phyloP scores from a whole-genome alignment of 2,888 invertebrate genomes.

The Stictocephala bisonia region DNA sequence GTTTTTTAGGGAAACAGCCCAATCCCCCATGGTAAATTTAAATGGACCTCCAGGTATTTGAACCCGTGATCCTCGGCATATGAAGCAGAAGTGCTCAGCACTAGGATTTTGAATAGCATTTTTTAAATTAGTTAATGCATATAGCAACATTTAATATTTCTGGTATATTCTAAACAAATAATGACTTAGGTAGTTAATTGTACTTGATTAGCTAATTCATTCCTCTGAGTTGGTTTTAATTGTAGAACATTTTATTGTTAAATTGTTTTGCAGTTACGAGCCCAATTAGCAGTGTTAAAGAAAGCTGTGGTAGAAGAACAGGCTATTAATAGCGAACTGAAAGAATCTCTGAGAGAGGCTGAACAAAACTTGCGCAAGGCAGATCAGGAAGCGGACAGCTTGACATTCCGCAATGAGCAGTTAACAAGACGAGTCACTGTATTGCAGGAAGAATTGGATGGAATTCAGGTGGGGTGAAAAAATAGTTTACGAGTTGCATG shows the following conservation, averaged over 20 bases:
- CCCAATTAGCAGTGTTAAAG: slow-evolving; percentile 91
- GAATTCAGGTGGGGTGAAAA: slow-evolving; percentile 67
- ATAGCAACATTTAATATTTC: no score
- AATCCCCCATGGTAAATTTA: no score
- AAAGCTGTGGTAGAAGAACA: slow-evolving; percentile 95
- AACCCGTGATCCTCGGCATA: no score
- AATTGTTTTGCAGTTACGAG: slow-evolving; percentile 76
- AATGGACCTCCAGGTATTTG: no score
- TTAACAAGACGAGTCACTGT: slow-evolving; percentile 91
- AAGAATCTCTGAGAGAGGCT: slow-evolving; percentile 82
- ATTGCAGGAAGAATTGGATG: slow-evolving; percentile 89
- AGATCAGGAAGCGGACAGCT: slow-evolving; percentile 93
- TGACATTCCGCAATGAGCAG: slow-evolving; percentile 93
- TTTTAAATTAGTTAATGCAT: no score
- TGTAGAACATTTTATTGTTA: not conserved
- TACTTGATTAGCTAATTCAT: no score
- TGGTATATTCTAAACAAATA: slow-evolving; percentile 50
- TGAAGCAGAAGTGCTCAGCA: no score
- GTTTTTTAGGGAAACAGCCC: no score
- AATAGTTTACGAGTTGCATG: no score
- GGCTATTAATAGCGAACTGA: slow-evolving; percentile 78
- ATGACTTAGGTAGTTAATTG: no score
- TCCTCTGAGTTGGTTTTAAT: no score
- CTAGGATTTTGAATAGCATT: no score
- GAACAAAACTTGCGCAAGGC: slow-evolving; percentile 86